Conservation (phyloP, 2,797 vertebrate genomes). For the Typhlichthys eigenmanni region DNA sequence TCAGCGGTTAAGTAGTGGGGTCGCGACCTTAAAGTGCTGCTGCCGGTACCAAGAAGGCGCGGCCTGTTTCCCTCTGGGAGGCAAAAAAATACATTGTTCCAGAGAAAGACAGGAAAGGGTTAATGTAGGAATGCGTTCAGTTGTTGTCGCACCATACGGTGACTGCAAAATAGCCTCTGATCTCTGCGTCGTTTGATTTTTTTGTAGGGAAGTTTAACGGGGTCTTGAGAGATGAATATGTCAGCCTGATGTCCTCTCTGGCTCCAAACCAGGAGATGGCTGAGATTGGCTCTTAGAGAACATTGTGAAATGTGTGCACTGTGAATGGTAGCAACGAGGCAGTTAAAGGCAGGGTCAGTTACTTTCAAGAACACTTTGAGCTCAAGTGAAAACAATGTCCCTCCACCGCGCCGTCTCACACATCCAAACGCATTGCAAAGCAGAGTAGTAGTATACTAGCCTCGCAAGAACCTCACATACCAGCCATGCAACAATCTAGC, state of each 20-base stretch:
- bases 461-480: no score
- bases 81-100: slow-evolving; percentile 62
- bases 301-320: slow-evolving; percentile 52
- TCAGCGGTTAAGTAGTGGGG: slow-evolving; percentile 45
- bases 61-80: slow-evolving; percentile 59
- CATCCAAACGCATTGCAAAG: no score
- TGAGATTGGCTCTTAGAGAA: slow-evolving; percentile 22
- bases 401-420: no score
- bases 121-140: slow-evolving; percentile 39
- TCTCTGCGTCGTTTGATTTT: neutral
- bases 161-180: slow-evolving; percentile 1
- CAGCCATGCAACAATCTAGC: no score
- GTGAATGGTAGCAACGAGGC: slow-evolving; percentile 23
- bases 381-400: no score
- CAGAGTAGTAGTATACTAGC: no score
- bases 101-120: slow-evolving; percentile 15
- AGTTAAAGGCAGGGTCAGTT: no score
- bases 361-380: no score
- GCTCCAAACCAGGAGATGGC: slow-evolving; percentile 6
- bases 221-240: no score
- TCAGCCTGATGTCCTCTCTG: neutral
- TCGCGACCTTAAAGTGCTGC: slow-evolving; percentile 41
- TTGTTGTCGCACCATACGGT: slow-evolving; percentile 17
- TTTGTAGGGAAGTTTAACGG: no score
- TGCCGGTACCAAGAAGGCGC: slow-evolving; percentile 50